phyloP scores from a whole-genome alignment of 2,113 vertebrate species.

The Myiozetetes cayanensis region DNA sequence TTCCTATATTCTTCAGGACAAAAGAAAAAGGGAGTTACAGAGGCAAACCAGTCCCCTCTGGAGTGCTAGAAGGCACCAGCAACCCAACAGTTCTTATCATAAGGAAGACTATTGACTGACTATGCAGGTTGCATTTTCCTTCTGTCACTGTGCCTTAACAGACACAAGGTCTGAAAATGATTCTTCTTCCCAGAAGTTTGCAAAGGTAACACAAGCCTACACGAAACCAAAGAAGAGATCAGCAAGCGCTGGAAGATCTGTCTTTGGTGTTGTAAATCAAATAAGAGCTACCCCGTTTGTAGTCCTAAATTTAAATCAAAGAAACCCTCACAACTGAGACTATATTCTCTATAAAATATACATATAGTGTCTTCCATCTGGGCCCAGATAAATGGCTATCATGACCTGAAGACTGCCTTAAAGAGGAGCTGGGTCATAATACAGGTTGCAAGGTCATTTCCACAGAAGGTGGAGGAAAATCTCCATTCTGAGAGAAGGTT shows the following conservation, averaged over 20 bases:
- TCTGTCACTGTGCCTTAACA: not conserved
- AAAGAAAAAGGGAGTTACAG: not conserved
- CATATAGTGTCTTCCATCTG: not conserved
- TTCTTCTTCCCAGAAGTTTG: not conserved
- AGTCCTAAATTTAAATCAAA: not conserved
- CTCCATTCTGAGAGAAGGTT: not conserved
- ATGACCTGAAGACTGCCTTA: not conserved
- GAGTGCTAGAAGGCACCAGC: not conserved
- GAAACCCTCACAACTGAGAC: not conserved
- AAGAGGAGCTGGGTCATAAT: not conserved
- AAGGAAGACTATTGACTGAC: not conserved
- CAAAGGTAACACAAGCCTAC: not conserved
- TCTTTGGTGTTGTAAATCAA: not conserved
- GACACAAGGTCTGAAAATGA: not conserved
- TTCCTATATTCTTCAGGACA: not conserved
- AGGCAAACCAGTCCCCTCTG: not conserved
- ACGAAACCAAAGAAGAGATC: not conserved
- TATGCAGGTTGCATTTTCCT: not conserved
- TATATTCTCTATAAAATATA: not conserved
- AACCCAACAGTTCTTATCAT: not conserved
- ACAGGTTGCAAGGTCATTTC: not conserved
- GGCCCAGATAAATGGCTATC: not conserved
- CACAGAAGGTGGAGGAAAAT: not conserved
- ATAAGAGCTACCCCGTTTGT: not conserved
- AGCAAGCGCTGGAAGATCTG: not conserved